Conservation (phyloP, 2,888 invertebrate genomes). For the Phasia obesa region DNA sequence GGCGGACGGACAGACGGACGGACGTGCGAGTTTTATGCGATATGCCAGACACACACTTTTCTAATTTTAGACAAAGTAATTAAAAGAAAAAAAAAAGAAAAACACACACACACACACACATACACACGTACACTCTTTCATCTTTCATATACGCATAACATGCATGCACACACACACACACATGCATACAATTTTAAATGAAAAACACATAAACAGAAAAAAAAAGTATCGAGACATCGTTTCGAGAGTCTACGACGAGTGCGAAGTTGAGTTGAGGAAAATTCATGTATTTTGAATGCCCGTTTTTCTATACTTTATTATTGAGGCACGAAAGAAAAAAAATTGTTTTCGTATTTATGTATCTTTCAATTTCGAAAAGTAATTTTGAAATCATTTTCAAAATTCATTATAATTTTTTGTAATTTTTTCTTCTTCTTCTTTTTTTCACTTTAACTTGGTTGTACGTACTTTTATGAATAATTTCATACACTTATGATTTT, state of each 20-base stretch:
- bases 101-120: constrained; percentile 24
- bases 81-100: constrained; percentile 75
- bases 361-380: constrained; percentile 68
- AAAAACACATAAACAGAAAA: constrained; percentile 54
- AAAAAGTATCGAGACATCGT: constrained; percentile 62
- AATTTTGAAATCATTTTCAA: constrained; percentile 70
- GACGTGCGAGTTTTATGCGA: constrained; percentile 74
- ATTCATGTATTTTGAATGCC: constrained; percentile 67
- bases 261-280: constrained; percentile 68
- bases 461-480: background rate
- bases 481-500: constrained; percentile 52
- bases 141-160: constrained; percentile 15
- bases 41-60: constrained; percentile 82
- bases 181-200: constrained; percentile 56
- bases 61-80: constrained; percentile 83
- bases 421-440: background rate
- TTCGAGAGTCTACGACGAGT: constrained; percentile 63
- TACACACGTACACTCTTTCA: background rate
- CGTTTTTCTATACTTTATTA: constrained; percentile 61
- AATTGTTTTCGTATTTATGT: constrained; percentile 56
- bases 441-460: constrained; percentile 11
- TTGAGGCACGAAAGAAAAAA: constrained; percentile 44
- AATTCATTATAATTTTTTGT: constrained; percentile 41
- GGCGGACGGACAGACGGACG: constrained; percentile 29
- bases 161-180: background rate